A percentile compares a stretch with the other conserved stretches of the same genome.
These are phyloP conservation scores for Zoanthus gigantus DNA, from an alignment of 92 coral and sea anemone species.

Conservation along the genomic window DNA sequence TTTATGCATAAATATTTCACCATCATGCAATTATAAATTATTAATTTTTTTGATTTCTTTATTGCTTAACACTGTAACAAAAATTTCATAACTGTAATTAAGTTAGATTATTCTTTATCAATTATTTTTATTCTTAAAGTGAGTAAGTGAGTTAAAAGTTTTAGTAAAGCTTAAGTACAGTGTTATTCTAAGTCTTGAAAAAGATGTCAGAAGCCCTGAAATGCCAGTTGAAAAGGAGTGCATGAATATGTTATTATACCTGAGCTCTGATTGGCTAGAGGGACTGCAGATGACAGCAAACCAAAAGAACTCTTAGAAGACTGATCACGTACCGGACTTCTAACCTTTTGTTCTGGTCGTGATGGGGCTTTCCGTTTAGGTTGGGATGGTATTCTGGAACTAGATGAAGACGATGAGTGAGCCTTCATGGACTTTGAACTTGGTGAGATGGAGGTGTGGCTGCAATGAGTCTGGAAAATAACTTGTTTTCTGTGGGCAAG, in stretches of 20 bases:
- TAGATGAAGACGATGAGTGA: neutral
- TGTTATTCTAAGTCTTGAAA: neutral
- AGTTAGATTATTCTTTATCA: too few relatives aligned
- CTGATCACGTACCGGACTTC: neutral
- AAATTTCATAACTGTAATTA: too few relatives aligned
- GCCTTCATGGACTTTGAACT: neutral
- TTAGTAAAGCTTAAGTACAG: too few relatives aligned
- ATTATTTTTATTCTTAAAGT: too few relatives aligned
- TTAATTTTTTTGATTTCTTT: too few relatives aligned
- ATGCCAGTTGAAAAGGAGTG: too few relatives aligned
- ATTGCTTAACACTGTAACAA: too few relatives aligned
- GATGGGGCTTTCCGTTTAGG: slow-evolving; percentile 47
- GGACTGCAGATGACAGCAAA: neutral
- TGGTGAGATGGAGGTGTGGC: neutral
- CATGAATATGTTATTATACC: neutral
- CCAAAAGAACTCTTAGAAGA: neutral
- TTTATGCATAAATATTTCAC: too few relatives aligned
- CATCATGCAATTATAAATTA: too few relatives aligned
- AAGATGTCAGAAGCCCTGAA: too few relatives aligned
- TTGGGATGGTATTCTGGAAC: slow-evolving; percentile 31
- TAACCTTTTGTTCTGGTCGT: slow-evolving; percentile 6
- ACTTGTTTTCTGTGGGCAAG: slow-evolving; percentile 46
- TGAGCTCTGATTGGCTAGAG: neutral
- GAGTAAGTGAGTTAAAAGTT: too few relatives aligned
- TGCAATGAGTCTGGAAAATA: slow-evolving; percentile 13